phyloP scores from a whole-genome alignment of 2,797 vertebrate species.

The Myiothlypis coronata region DNA sequence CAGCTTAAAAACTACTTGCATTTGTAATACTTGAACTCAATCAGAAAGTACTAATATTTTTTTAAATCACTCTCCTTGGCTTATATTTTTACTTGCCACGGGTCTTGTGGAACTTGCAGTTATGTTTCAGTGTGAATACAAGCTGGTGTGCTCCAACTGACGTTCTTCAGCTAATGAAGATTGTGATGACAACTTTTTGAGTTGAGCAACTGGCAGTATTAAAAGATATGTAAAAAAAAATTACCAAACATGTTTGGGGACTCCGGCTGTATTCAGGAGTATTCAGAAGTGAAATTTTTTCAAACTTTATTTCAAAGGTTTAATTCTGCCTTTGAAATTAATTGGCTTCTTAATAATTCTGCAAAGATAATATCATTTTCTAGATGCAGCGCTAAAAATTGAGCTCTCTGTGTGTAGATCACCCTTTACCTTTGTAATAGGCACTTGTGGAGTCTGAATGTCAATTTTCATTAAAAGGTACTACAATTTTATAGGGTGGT shows the following conservation, averaged over 20 bases:
- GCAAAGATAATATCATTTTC: background rate
- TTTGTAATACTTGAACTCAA: background rate
- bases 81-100: background rate
- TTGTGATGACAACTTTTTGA: background rate
- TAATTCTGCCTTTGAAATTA: background rate
- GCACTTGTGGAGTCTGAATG: background rate
- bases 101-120: background rate
- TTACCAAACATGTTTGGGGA: too few species aligned
- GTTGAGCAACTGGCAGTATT: background rate
- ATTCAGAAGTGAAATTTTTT: background rate
- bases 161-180: background rate
- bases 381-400: background rate
- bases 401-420: background rate
- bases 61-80: background rate
- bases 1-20: background rate
- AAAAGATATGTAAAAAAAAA: background rate
- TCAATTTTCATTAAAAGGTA: background rate
- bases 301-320: background rate
- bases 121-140: background rate
- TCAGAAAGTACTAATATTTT: background rate
- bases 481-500: background rate
- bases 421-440: background rate
- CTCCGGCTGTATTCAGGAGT: accelerated
- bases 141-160: background rate
- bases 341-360: background rate